These are phyloP conservation scores for Phrynosoma platyrhinos DNA, from an alignment of 2,113 vertebrate genomes.

Conservation along the genomic window DNA sequence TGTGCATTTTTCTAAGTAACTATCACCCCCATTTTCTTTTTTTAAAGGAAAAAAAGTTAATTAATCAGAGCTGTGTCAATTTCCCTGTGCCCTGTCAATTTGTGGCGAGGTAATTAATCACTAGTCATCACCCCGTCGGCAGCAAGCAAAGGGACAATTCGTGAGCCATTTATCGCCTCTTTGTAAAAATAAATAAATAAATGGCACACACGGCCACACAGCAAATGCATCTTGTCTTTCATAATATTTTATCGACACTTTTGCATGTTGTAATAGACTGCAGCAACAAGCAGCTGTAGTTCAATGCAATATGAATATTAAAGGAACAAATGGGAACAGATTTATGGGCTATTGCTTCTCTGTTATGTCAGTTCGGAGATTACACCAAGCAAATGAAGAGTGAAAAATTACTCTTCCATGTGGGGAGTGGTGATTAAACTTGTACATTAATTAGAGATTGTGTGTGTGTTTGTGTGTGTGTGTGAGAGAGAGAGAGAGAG, in stretches of 20 bases:
- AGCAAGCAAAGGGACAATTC: slow-evolving; percentile 80
- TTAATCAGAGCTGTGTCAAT: slow-evolving; percentile 90
- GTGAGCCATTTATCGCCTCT: slow-evolving; percentile 78
- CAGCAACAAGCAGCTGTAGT: slow-evolving; percentile 82
- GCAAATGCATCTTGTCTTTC: slow-evolving; percentile 81
- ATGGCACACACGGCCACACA: slow-evolving; percentile 73
- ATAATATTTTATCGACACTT: slow-evolving; percentile 84
- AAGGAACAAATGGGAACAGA: slow-evolving; percentile 84
- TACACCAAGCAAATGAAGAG: slow-evolving; percentile 86
- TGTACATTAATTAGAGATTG: slow-evolving; percentile 90
- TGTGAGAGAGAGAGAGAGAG: slow-evolving; percentile 29
- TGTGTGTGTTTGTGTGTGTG: slow-evolving; percentile 41
- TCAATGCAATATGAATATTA: slow-evolving; percentile 86
- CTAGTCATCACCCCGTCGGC: slow-evolving; percentile 84
- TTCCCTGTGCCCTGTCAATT: slow-evolving; percentile 86
- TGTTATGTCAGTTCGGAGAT: slow-evolving; percentile 87
- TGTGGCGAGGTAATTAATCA: slow-evolving; percentile 89
- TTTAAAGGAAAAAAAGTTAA: slow-evolving; percentile 80
- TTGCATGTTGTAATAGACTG: slow-evolving; percentile 81
- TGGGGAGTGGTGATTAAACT: slow-evolving; percentile 89
- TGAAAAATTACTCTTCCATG: slow-evolving; percentile 88
- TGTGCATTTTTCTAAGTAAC: slow-evolving; percentile 81
- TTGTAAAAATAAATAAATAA: slow-evolving; percentile 66
- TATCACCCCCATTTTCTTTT: slow-evolving; percentile 62
- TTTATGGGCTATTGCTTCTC: slow-evolving; percentile 85